Evolutionary conservation across 1,140 invertebrate genomes (phyloP).

Genomic region (Trachymyrmex cornetzi): DNA sequence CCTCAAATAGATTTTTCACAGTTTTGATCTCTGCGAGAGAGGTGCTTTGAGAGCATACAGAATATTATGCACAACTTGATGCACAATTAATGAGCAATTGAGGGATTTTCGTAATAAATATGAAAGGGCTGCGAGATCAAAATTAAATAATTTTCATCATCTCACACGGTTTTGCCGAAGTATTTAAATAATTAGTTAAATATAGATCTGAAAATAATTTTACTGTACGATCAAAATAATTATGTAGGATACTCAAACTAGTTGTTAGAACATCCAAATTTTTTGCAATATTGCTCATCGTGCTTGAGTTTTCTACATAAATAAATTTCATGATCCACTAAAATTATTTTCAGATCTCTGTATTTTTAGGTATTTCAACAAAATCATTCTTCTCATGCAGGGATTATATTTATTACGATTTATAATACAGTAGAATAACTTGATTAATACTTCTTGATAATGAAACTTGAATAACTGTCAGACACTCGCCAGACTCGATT

Average conservation of each 20-base stretch:
- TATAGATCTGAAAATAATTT: too few species aligned
- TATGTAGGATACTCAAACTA: too few species aligned
- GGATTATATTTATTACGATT: not conserved
- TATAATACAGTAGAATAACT: not conserved
- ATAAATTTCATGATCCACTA: too few species aligned
- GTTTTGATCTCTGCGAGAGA: not conserved
- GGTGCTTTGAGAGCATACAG: not conserved
- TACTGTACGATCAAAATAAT: too few species aligned
- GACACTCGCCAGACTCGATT: not conserved
- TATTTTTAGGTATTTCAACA: too few species aligned
- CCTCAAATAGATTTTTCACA: conserved; percentile 8
- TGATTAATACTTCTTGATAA: not conserved
- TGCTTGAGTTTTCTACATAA: too few species aligned
- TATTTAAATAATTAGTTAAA: too few species aligned
- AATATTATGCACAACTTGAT: not conserved
- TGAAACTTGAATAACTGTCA: not conserved
- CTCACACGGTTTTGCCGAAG: too few species aligned
- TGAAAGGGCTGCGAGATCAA: not conserved
- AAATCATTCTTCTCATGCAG: not conserved
- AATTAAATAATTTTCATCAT: not conserved
- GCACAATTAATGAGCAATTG: not conserved
- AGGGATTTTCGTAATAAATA: not conserved
- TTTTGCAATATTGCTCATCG: too few species aligned
- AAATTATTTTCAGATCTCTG: too few species aligned
- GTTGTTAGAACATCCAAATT: too few species aligned